A percentile compares a stretch with the other conserved stretches of the same genome.
Evolutionary conservation across 2,888 invertebrate genomes (phyloP).

Genomic region (Polydrusus tereticollis): DNA sequence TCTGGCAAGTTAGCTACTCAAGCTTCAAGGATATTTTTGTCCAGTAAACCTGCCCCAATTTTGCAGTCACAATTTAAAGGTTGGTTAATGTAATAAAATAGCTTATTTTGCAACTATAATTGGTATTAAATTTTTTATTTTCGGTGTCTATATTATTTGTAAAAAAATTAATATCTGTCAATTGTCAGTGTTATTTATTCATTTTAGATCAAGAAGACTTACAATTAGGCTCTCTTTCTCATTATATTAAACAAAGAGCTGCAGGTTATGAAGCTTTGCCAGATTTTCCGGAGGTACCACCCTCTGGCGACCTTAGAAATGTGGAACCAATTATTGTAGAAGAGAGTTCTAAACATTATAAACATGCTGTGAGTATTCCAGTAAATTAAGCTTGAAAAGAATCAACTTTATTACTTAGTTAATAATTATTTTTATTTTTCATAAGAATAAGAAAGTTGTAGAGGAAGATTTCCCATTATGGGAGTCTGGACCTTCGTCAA

Average conservation of each 20-base stretch:
- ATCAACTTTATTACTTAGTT: background rate
- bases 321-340: constrained; percentile 70
- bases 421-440: constrained; percentile 17
- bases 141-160: too few species aligned
- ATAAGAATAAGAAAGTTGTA: constrained; percentile 48
- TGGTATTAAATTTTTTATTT: too few species aligned
- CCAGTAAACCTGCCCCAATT: constrained; percentile 94
- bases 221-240: constrained; percentile 95
- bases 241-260: constrained; percentile 89
- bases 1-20: constrained; percentile 71
- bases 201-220: constrained; percentile 83
- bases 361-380: constrained; percentile 51
- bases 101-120: too few species aligned
- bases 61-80: constrained; percentile 88
- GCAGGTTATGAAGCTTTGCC: constrained; percentile 92
- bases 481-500: constrained; percentile 62
- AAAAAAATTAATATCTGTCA: too few species aligned
- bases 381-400: background rate
- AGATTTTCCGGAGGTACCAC: constrained; percentile 81
- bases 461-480: constrained; percentile 59
- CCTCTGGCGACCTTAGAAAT: constrained; percentile 83
- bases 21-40: constrained; percentile 88
- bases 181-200: too few species aligned
- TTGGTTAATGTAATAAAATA: constrained; percentile 57
- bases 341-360: constrained; percentile 59